Evolutionary conservation across 2,113 vertebrate species (phyloP), one percentile per base, ranked within the genome.

Genomic region (Eolophus roseicapilla): DNA sequence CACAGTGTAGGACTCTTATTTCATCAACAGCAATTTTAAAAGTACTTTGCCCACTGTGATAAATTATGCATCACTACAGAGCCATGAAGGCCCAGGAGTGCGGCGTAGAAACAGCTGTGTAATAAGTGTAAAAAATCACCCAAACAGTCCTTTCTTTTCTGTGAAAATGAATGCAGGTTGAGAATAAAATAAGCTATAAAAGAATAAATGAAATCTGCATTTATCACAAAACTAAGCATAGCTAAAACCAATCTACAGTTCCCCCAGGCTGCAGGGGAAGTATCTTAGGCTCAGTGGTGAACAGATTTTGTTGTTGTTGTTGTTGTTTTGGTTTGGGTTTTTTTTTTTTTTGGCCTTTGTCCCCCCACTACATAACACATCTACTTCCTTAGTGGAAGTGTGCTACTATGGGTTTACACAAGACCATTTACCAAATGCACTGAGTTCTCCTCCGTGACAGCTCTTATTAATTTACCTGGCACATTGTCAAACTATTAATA

Each of bases 301-400:
- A 67, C 7, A 1, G 14, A 5, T 49, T 44, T 27, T 41, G 9
- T 29, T 67, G 24, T 19, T 52, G 4, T 11, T 69, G 7, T 25
- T 35, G 13, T 31, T 71, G 27, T 44, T 86, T 27, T 5, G 0
- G 4, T 67, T 23, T 62, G 47, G 41, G 2, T 0, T 9, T 8
- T 44, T 63, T n/a, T 60, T 53, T 37, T 50, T 63, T 64, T 53
- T 37, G 3, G 16, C 31, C 46, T 60, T 77, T 64, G 33, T 29
- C 9, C 6, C 6, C 6, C 4, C 23, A 3, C 3, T 67, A 37
- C 35, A 9, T 19, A 67, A 9, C 12, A 82, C 4, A 33, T 64
- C 29, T 52, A 7, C 44, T 73, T 18, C 46, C 17, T 63, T 53
- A 59, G 28, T 8, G 62, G 63, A 63, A 91, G n/a, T 31, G 53